Evolutionary conservation across 2,797 vertebrate species (phyloP).

Genomic region (Phyllotis vaccarum): DNA sequence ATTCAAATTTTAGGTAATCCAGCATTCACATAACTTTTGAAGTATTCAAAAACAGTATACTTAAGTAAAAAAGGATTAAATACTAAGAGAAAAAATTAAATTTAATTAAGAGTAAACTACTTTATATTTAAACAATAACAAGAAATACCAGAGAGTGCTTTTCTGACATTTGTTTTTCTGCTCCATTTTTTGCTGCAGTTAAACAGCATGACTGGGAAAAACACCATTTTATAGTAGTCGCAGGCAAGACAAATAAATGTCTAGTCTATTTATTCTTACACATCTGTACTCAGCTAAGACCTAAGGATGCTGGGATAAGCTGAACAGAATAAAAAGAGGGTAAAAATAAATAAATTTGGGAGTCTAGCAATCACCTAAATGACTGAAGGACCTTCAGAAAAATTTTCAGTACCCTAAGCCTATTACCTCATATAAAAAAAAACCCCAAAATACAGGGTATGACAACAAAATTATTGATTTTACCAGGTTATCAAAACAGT

Average conservation of each 20-base stretch:
- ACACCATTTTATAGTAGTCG: not conserved
- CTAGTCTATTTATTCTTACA: not conserved
- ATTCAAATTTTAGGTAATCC: constrained; percentile 42
- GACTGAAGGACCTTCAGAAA: not conserved
- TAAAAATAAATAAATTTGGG: not conserved
- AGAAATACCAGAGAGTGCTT: not conserved
- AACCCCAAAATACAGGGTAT: not conserved
- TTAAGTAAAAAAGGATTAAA: constrained; percentile 43
- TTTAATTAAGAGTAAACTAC: not conserved
- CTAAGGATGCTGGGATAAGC: not conserved
- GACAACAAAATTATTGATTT: not conserved
- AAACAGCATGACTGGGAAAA: not conserved
- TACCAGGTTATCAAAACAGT: not conserved
- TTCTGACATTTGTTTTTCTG: constrained; percentile 12
- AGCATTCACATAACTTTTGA: constrained; percentile 31
- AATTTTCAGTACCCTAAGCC: not conserved
- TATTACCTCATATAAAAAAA: constrained; percentile 24
- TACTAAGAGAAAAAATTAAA: constrained; percentile 48
- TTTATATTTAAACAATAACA: constrained; percentile 17
- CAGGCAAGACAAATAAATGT: not conserved
- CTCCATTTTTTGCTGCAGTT: constrained; percentile 6
- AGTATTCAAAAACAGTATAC: constrained; percentile 3
- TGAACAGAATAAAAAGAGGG: not conserved
- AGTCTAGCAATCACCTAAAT: not conserved
- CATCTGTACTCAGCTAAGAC: not conserved